phyloP scores from a whole-genome alignment of 2,113 vertebrate species.

The Elephas maximus region DNA sequence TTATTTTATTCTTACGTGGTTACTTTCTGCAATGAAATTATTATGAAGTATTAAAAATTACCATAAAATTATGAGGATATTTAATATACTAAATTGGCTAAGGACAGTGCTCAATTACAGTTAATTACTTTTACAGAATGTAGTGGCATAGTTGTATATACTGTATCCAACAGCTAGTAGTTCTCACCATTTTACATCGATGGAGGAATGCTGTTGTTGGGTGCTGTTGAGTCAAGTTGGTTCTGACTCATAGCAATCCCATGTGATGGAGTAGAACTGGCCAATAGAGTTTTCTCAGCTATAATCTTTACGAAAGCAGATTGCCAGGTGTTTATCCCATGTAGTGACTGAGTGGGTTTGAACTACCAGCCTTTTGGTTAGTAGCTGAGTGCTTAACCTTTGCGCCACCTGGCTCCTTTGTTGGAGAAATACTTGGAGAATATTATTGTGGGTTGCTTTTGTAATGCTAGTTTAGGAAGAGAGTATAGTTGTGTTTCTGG shows the following conservation, averaged over 20 bases:
- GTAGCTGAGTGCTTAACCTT: too few relatives aligned
- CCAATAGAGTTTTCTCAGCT: too few relatives aligned
- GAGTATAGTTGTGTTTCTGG: not conserved
- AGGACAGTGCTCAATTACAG: not conserved
- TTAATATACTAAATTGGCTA: not conserved
- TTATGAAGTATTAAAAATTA: not conserved
- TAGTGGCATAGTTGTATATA: not conserved
- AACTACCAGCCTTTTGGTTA: too few relatives aligned
- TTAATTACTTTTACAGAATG: not conserved
- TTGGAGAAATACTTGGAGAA: not conserved
- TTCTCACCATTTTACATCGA: not conserved
- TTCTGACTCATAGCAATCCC: too few relatives aligned
- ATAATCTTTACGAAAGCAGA: not conserved
- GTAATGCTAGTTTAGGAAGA: not conserved
- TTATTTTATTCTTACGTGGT: not conserved
- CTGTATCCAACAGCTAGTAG: not conserved
- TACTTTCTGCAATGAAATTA: not conserved
- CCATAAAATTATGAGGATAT: not conserved
- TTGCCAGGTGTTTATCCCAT: too few relatives aligned
- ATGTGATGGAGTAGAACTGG: too few relatives aligned
- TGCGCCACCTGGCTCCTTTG: not conserved
- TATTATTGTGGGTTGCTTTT: not conserved
- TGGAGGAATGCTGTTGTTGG: too few relatives aligned
- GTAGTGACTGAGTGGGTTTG: too few relatives aligned
- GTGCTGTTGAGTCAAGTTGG: too few relatives aligned